Base-by-base conservation (phyloP, 2,888 invertebrate species). In the Synanthedon formicaeformis region DNA sequence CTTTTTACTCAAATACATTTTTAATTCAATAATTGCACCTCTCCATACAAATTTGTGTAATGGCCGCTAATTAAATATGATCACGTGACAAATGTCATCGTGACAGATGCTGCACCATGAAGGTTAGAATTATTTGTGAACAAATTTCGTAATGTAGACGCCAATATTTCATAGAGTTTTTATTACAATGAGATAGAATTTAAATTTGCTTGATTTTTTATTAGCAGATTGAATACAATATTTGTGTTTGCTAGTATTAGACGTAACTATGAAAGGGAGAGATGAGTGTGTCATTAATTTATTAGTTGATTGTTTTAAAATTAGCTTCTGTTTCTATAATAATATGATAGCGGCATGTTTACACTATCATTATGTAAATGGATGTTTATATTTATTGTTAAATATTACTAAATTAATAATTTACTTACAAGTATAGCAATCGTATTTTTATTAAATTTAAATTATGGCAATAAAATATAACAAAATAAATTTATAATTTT, bases 11-110 rank as follows among this genome's bases (percentile, higher is more conserved):
- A 76, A 85, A 86, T 82, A 77, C 70, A 75, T 80, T 85, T 85
- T 86, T 85, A 83, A 86, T 84, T 79, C 66, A 66, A 74, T 86
- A 86, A 87, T 87, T 84, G 75, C 76, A 73, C 67, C 69, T 73
- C 66, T 58, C 52, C 56, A 51, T 52, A 65, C 65, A 64, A 69
- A 72, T 72, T 73, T 65, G 61, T 63, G 63, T 77, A 77, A 81
- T 75, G 69, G 72, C 63, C 62, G 67, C 71, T 70, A 71, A 77
- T 83, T 78, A 72, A 75, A 69, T 72, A 65, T 73, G 79, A 82
- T 86, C 83, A 83, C 81, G 80, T 85, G 84, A 85, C 86, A 85
- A 82, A 78, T 78, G 79, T 81, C 84, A 75, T 55, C 63, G 62
- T 78, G 78, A 80, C 82, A 80, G 83, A 81, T 83, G 83, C 75